A percentile compares a stretch with the other conserved stretches of the same genome.
These are phyloP conservation scores for Labrus mixtus DNA, from an alignment of 2,113 vertebrate species.

Conservation along the genomic window DNA sequence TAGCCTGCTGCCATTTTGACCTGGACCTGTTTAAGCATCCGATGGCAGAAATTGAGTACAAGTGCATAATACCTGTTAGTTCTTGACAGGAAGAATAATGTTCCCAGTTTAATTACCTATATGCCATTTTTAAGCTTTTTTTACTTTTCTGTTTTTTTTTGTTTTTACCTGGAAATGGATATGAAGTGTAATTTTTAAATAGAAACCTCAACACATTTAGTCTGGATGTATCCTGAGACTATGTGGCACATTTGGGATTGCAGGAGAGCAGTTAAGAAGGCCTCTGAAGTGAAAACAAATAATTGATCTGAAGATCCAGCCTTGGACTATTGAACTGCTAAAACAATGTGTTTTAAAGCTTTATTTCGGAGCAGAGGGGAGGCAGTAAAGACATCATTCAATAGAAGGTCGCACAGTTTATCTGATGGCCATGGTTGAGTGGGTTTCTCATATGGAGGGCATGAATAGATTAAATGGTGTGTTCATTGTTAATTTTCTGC, in stretches of 20 bases:
- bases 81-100: no score
- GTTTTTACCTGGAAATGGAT: no score
- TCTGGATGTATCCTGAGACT: neutral
- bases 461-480: conserved; percentile 1
- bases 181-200: no score
- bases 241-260: neutral
- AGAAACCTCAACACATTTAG: no score
- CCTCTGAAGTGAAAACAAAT: neutral
- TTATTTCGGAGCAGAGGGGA: neutral
- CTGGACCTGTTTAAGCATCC: no score
- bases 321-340: neutral
- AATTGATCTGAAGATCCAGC: neutral
- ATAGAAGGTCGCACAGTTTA: neutral
- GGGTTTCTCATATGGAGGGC: no score
- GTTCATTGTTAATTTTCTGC: neutral
- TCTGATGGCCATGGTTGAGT: conserved; percentile 7
- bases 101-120: no score
- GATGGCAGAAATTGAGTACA: no score
- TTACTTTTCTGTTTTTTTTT: no score
- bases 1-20: no score
- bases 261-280: neutral
- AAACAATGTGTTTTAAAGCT: neutral
- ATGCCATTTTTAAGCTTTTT: no score
- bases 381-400: neutral
- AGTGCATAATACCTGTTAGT: no score